Evolutionary conservation across 2,113 vertebrate species (phyloP).

Genomic region (Pagrus major): DNA sequence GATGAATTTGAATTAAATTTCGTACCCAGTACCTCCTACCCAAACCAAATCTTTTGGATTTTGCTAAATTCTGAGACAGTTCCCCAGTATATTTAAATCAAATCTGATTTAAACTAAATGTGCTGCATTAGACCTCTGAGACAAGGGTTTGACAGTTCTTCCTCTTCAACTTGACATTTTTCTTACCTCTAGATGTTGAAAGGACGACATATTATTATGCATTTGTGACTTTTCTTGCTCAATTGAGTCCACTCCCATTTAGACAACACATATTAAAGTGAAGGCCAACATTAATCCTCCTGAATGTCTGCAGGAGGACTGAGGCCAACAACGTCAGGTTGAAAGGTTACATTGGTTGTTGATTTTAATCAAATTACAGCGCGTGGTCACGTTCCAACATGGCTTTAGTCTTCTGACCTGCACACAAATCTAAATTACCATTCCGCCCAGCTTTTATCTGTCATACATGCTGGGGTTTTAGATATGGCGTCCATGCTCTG

Average conservation of each 20-base stretch:
- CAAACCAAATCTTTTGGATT: too few relatives aligned
- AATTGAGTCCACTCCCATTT: slow-evolving; percentile 24
- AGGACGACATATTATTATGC: not conserved
- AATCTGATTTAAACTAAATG: not conserved
- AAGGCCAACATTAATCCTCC: slow-evolving; percentile 56
- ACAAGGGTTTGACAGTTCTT: not conserved
- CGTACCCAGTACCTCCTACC: too few relatives aligned
- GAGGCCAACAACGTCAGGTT: slow-evolving; percentile 27
- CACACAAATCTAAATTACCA: slow-evolving; percentile 25
- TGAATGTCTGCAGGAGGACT: slow-evolving; percentile 45
- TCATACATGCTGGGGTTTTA: slow-evolving; percentile 6
- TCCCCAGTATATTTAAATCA: too few relatives aligned
- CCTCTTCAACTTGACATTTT: not conserved
- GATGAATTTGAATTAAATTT: too few relatives aligned
- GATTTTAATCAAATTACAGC: slow-evolving; percentile 33
- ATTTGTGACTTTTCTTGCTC: slow-evolving; percentile 30
- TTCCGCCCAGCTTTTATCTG: slow-evolving; percentile 16
- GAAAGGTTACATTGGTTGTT: slow-evolving; percentile 27
- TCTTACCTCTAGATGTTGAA: slow-evolving; percentile 3
- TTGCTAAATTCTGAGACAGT: too few relatives aligned
- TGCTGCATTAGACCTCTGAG: not conserved
- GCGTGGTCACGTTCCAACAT: slow-evolving; percentile 5
- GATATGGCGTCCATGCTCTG: not conserved
- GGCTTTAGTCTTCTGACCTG: slow-evolving; percentile 25
- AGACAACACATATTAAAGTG: slow-evolving; percentile 61